Evolutionary conservation across 1,140 invertebrate species (phyloP), one percentile per base, ranked within the genome.

Genomic region (Steinernema feltiae): DNA sequence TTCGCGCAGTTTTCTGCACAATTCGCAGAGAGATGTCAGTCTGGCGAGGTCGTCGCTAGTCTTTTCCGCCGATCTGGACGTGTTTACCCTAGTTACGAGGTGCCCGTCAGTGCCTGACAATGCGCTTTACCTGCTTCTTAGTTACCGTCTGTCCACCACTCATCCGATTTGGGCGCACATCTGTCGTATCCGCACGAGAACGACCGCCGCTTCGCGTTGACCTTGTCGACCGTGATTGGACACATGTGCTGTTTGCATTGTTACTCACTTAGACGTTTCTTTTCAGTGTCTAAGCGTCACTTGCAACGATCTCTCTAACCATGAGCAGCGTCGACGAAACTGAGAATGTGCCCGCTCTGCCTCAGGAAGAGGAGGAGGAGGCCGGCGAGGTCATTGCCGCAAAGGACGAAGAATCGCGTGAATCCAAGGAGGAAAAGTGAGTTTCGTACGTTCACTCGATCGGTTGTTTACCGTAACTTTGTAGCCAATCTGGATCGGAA

Each of bases 371-470:
- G 41, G 74, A 35, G 31, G 70, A 71, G 41, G 74, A 76, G 32
- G 29, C 21, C 18, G 30, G 46, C 18, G 74, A 76, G 21, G 29
- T 29, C 30, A 72, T 32, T 29, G 24, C 74, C 30, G 73, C 74
- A 27, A 72, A 76, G 27, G 72, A 76, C 70, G 70, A 74, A 72
- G 74, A 76, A 75, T 63, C 53, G 7, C 53, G 24, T 21, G 24
- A 63, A 12, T 63, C 53, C 3, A 63, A 63, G 53, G 53, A 63
- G 53, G 53, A 27, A 21, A 63, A 21, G 53, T 63, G 24, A 15
- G 53, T 41, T 21, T 15, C 24, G 24, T 63, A 3, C 24, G 12
- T 27, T 15, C 53, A 63, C 7, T 27, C 15, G 24, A 12, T 17
- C 53, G 15, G 7, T 63, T n/a, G 24, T 17, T 15, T 15, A 15